Evolutionary conservation across 2,797 vertebrate genomes (phyloP), one percentile per base, ranked within the genome.

Genomic region (Mus caroli): DNA sequence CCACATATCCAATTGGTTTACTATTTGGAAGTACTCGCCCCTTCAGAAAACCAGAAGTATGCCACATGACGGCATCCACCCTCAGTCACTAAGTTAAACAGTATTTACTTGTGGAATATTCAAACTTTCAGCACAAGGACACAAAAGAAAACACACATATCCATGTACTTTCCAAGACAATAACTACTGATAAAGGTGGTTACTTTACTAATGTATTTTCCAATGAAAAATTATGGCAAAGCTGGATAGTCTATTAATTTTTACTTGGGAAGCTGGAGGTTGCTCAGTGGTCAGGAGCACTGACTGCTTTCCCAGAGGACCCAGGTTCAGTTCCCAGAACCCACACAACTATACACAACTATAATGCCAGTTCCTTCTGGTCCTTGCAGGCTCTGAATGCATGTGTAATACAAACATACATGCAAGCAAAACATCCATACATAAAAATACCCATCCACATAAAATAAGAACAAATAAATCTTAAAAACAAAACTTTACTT

Each of bases 111-210:
- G 50, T 22, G 71, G 22, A 80, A 86, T 34, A 56, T 24, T 73
- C 64, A 77, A 60, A 89, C 58, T 83, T 71, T 90, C n/a, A 94
- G 80, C 46, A 76, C 14, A 82, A 71, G 34, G 10, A 89, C 22
- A 64, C 64, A 92, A 79, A 75, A 88, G 34, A 58, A 46, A 91
- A 28, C 15, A 58, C 22, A 82, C 13, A 62, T 2, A 37, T 7
- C 26, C 5, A 78, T 20, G 71, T 15, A 46, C 31, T 28, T 92
- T 85, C 40, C 34, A 83, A 92, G 26, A 12, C 76, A 95, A 12
- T 92, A 56, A 90, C 1, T 15, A 60, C 28, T 22, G 26, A 83
- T 82, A 76, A 95, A 91, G 91, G 56, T 31, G 56, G 56, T 52
- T 4, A 92, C 22, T n/a, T 14, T 19, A 54, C 64, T 92, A 80